Evolutionary conservation across 2,888 invertebrate genomes (phyloP), one percentile per base, ranked within the genome.

Genomic region (Amaurobius ferox): DNA sequence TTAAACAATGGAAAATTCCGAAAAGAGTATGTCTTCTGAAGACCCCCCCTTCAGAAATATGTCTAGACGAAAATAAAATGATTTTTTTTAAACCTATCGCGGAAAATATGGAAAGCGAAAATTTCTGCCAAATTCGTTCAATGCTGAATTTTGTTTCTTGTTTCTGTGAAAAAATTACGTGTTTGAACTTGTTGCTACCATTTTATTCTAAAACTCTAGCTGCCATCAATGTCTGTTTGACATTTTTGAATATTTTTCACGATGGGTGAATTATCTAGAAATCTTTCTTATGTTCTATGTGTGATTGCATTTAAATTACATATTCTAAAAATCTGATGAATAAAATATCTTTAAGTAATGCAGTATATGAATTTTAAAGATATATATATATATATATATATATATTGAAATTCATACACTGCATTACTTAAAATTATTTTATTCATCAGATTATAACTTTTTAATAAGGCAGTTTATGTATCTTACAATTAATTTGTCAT

Each of bases 111-210:
- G 68, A 35, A 73, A 80, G 74, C 35, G 74, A 80, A 74, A 68
- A 29, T 80, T 73, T 62, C 81, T 81, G 68, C 74, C 81, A 81
- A 66, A 81, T 74, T 74, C 74, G 39, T 44, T 72, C 32, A 32
- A 48, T 62, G 39, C 44, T 6, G 35, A 11, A 32, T 35, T 40
- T 68, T 40, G 23, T 68, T 68, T 40, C 35, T 70, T 76, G 74
- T 48, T 35, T 66, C 48, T 19, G 23, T 9, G 81, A 72, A 76
- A 70, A 81, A 76, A 81, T 81, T 81, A 70, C 76, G 64, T 81
- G 70, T 76, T 81, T 76, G 70, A 35, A 81, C 81, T 81, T 81
- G 81, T 81, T 81, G 81, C 81, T 70, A 62, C 61, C 61, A 28
- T 23, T 29, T 40, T 13, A 9, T 72, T 62, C 30, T 61, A 28